Conservation (phyloP, 2,113 vertebrate genomes). For the Protobothrops flavoviridis region DNA sequence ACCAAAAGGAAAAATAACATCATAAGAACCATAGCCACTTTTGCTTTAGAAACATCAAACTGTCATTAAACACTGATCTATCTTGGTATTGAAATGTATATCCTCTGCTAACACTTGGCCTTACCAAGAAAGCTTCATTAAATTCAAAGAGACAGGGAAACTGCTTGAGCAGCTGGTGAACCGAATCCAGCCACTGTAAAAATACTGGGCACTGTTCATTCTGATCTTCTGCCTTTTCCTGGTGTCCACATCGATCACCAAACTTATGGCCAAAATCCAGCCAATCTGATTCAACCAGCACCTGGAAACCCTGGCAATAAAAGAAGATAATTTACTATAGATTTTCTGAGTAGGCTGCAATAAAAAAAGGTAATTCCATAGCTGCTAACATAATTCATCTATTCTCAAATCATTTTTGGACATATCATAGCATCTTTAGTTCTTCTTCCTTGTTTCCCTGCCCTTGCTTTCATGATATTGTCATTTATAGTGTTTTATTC, state of each 20-base stretch:
- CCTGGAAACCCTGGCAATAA: conserved; percentile 87
- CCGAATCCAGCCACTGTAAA: conserved; percentile 96
- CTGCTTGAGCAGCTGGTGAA: conserved; percentile 97
- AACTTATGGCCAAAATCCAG: conserved; percentile 98
- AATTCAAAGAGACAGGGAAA: conserved; percentile 98
- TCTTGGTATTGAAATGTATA: neutral
- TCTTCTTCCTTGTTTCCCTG: neutral
- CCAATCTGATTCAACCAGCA: conserved; percentile 96
- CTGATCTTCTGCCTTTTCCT: conserved; percentile 92
- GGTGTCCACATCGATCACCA: conserved; percentile 95
- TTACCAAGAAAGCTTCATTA: conserved; percentile 95
- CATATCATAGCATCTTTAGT: neutral
- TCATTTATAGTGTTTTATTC: neutral
- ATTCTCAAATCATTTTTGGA: neutral
- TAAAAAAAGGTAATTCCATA: fast-evolving
- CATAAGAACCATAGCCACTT: neutral
- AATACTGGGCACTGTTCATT: conserved; percentile 97
- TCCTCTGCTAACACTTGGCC: conserved; percentile 42
- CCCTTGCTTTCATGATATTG: neutral
- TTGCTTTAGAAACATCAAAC: neutral
- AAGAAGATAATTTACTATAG: neutral
- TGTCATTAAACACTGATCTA: neutral
- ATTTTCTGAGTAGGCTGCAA: neutral
- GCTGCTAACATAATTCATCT: neutral
- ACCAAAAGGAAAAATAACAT: neutral